Base-by-base conservation (phyloP, 2,113 vertebrate genomes). In the Malurus melanocephalus region DNA sequence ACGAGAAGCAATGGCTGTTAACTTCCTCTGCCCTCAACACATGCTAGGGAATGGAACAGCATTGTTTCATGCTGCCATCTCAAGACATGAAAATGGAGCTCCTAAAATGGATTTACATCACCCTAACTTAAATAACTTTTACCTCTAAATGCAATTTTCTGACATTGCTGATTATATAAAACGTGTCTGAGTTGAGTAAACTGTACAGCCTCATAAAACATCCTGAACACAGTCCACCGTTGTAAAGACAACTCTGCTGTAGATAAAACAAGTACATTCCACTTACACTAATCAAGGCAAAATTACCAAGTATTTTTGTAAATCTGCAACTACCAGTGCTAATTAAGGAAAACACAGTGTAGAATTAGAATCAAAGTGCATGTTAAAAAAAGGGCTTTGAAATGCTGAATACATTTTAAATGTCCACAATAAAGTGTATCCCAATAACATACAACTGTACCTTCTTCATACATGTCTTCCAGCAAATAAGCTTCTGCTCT, bases 381-480 rank as follows among this genome's bases (percentile, higher is more conserved):
- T 9, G 5, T 53, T 84, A 92, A 75, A 51, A 94, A 24, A 43
- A 32, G 13, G 13, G 7, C 49, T 64, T 69, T 45, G 49, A 53
- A 87, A 84, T 9, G 3, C 26, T 24, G 18, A 48, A 42, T 83
- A 65, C 11, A 56, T 74, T 72, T 78, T 38, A 74, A 89, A 79
- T 0, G 0, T 7, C 15, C 13, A 33, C 24, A 42, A 52, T 55
- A 18, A 75, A 30, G 5, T n/a, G 32, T 7, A 24, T 35, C 62
- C 9, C 17, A 82, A 17, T 30, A 7, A 40, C 56, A 42, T 7
- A 11, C 3, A 57, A 48, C 11, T 9, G 75, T 97, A 99, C 99
- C 99, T 98, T 99, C 98, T 65, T 99, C 98, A 51, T 99, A 99
- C 93, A 98, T 97, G 60, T 99, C 99, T 52, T 99, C 98, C 78